Evolutionary conservation across 2,888 invertebrate species (phyloP).

Genomic region (Camponotus fellah): DNA sequence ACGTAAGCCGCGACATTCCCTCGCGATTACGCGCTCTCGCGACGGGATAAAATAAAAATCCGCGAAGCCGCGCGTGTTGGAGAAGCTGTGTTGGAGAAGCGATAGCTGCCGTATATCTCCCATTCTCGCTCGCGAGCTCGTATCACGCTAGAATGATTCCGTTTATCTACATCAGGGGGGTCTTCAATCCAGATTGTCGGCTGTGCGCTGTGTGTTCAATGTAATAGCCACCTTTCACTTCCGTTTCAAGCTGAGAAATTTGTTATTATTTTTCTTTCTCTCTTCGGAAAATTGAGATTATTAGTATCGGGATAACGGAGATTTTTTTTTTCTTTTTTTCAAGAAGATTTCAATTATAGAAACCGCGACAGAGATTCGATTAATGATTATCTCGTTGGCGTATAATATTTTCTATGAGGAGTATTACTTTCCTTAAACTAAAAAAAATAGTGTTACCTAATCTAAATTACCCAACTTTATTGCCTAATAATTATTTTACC

Average conservation of each 20-base stretch:
- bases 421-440: background rate
- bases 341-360: background rate
- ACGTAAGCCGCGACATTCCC: constrained; percentile 43
- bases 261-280: background rate
- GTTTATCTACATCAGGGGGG: constrained; percentile 13
- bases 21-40: constrained; percentile 18
- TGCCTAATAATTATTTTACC: no score
- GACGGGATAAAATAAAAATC: background rate
- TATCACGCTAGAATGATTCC: constrained; percentile 10
- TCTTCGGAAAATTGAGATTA: background rate
- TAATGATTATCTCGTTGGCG: background rate
- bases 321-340: background rate
- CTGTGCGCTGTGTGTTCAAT: background rate
- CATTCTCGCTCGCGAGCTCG: background rate
- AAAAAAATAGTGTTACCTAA: no score
- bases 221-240: constrained; percentile 29
- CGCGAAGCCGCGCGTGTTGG: background rate
- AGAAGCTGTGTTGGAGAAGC: background rate
- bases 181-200: background rate
- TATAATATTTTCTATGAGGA: background rate
- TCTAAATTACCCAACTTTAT: no score
- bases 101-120: constrained; percentile 3
- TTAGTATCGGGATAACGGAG: background rate
- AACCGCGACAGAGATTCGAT: background rate
- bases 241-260: constrained; percentile 24